phyloP scores from a whole-genome alignment of 2,113 vertebrate species.

The Pelecanoides urinatrix region DNA sequence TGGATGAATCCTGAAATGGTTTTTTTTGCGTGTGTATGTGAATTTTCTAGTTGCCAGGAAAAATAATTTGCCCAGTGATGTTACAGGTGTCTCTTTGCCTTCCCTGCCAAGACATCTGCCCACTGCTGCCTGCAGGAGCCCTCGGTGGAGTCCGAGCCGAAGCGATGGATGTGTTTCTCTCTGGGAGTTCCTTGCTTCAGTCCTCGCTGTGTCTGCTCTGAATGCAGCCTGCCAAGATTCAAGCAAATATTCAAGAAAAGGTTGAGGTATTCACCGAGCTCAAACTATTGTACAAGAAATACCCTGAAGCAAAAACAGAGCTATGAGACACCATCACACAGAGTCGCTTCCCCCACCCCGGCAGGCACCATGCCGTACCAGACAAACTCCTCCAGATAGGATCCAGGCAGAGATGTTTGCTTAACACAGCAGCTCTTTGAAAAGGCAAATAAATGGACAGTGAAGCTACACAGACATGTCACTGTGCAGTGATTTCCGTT shows the following conservation, averaged over 20 bases:
- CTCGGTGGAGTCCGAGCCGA: fast-evolving
- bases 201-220: not conserved
- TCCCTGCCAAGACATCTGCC: constrained; percentile 46
- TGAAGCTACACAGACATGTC: constrained; percentile 61
- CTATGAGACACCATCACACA: not conserved
- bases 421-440: constrained; percentile 70
- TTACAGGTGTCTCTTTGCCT: constrained; percentile 12
- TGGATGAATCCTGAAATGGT: not conserved
- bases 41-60: not conserved
- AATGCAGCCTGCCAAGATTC: constrained; percentile 20
- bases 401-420: constrained; percentile 59
- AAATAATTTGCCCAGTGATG: constrained; percentile 11
- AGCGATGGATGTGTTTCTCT: not conserved
- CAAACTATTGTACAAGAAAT: constrained; percentile 28
- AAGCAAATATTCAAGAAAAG: constrained; percentile 11
- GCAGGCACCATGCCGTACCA: constrained; percentile 29
- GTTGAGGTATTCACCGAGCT: constrained; percentile 20
- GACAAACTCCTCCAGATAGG: constrained; percentile 55
- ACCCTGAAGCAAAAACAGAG: constrained; percentile 48
- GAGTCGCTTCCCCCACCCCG: not conserved
- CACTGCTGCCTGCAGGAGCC: not conserved
- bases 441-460: constrained; percentile 64
- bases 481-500: constrained; percentile 65
- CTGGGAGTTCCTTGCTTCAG: constrained; percentile 2
- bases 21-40: not conserved